phyloP scores from a whole-genome alignment of 2,797 vertebrate genomes.

The Cyprinella venusta region DNA sequence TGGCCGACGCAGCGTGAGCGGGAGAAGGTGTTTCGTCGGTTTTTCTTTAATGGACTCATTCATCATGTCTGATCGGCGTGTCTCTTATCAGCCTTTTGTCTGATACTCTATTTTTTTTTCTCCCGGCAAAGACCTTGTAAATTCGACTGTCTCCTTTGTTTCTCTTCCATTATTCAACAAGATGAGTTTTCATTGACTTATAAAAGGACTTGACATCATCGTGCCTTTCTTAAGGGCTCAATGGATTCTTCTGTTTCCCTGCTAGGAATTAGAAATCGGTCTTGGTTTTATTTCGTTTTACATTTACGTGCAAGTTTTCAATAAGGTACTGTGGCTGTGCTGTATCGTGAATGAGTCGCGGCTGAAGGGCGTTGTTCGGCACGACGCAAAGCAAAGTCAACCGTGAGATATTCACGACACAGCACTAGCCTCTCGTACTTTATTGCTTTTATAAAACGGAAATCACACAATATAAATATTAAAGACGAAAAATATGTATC shows the following conservation, averaged over 20 bases:
- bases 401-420: too few species aligned
- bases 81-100: neutral
- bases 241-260: slow-evolving; percentile 63
- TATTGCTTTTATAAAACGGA: too few species aligned
- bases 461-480: too few species aligned
- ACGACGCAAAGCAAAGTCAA: too few species aligned
- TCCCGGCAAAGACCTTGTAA: neutral
- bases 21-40: slow-evolving; percentile 66
- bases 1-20: slow-evolving; percentile 57
- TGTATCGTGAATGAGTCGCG: too few species aligned
- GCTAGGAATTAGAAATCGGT: neutral
- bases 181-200: slow-evolving; percentile 22
- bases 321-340: too few species aligned
- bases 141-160: slow-evolving; percentile 40
- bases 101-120: neutral
- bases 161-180: slow-evolving; percentile 45
- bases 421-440: too few species aligned
- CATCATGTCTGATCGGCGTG: slow-evolving; percentile 18
- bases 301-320: too few species aligned
- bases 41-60: slow-evolving; percentile 36
- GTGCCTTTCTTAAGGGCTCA: slow-evolving; percentile 60
- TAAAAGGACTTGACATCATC: slow-evolving; percentile 60
- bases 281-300: neutral
- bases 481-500: too few species aligned
- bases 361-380: too few species aligned